Evolutionary conservation across 2,113 vertebrate genomes (phyloP).

Genomic region (Ammodytes marinus): DNA sequence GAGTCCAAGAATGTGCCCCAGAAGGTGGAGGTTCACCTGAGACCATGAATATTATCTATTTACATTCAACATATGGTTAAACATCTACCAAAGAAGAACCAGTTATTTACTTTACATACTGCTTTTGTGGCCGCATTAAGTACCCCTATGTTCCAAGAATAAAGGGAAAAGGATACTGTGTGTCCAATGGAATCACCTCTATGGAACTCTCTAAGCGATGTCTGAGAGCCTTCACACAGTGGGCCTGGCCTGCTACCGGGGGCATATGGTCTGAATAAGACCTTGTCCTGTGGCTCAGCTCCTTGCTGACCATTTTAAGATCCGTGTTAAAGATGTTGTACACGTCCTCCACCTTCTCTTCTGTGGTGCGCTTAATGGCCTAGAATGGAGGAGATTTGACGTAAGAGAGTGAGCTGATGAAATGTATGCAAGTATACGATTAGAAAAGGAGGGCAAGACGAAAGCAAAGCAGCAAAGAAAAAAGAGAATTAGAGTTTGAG

Average conservation of each 20-base stretch:
- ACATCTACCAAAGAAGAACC: not conserved
- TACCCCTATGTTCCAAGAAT: not conserved
- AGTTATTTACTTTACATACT: not conserved
- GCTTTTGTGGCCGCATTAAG: not conserved
- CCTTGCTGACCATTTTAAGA: slow-evolving; percentile 82
- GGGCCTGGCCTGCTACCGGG: slow-evolving; percentile 77
- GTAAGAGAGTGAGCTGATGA: not conserved
- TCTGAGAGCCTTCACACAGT: slow-evolving; percentile 79
- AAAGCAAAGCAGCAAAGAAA: not conserved
- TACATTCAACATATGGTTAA: not conserved
- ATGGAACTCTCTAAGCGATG: slow-evolving; percentile 81
- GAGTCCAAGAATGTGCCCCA: not conserved
- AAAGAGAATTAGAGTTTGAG: not conserved
- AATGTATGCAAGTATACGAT: not conserved
- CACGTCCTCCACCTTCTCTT: slow-evolving; percentile 86
- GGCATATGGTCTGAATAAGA: slow-evolving; percentile 80
- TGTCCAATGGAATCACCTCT: slow-evolving; percentile 79
- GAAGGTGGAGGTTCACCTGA: not conserved
- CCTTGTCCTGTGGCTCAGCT: slow-evolving; percentile 72
- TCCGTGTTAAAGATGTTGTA: slow-evolving; percentile 84
- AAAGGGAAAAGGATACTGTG: not conserved
- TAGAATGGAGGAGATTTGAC: slow-evolving; percentile 44
- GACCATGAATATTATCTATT: not conserved
- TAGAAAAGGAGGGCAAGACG: not conserved
- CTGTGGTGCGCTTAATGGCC: slow-evolving; percentile 86